Evolutionary conservation across 2,113 vertebrate genomes (phyloP), one percentile per base, ranked within the genome.

Genomic region (Vulpes lagopus): DNA sequence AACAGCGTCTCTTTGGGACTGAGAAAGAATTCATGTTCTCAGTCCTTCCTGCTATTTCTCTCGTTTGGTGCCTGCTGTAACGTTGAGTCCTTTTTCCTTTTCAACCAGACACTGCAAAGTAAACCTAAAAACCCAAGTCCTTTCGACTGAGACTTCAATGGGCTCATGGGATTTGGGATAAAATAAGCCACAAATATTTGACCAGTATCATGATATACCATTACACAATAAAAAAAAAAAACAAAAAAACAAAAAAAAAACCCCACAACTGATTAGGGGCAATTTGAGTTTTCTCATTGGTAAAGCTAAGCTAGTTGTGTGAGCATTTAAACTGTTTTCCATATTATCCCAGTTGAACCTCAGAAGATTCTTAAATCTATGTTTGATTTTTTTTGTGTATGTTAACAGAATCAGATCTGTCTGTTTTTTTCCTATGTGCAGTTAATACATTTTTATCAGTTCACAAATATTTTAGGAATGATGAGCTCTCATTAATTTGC

Each of bases 31-130:
- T 92, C 25, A 15, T 38, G 43, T 85, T 93, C 85, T 62, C 35
- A 93, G 86, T 85, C 5, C 32, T 98, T 95, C 35, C 88, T 90
- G 64, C 65, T 81, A 17, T 67, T 62, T 97, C 84, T 97, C 91
- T 76, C 51, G 62, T 92, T 79, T 81, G n/a, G 15, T 80, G 51
- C 85, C 69, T 96, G 91, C 89, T 84, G 15, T 22, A 83, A 88
- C 53, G 32, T 3, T 1, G n/a, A 60, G 73, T 80, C 55, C 49
- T 59, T 93, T 89, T 84, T 73, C 74, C n/a, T 91, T 90, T 69
- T 60, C 85, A 78, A 85, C 14, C 14, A 82, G n/a, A 60, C 49
- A 81, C 69, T 85, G 59, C 91, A 92, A 95, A 97, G 83, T 69
- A 88, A 93, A 92, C 57, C 23, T 88, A 60, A 94, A 94, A 87